A percentile compares a stretch with the other conserved stretches of the same genome.
phyloP scores from a whole-genome alignment of 1,140 invertebrate species.

The Papilio xuthus region DNA sequence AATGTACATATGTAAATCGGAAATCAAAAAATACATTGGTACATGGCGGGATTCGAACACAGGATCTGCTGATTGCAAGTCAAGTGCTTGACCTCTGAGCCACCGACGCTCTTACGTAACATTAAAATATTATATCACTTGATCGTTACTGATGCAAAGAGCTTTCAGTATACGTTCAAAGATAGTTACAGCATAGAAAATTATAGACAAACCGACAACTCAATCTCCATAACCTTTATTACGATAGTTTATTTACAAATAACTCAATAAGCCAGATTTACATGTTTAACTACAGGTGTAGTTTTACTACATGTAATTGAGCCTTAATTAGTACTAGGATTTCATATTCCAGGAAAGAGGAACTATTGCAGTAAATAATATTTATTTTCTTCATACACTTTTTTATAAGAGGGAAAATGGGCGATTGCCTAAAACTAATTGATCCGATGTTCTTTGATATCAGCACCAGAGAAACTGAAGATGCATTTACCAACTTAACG shows the following conservation, averaged over 20 bases:
- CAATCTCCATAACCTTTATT: slow-evolving; percentile 50
- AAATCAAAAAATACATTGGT: too few relatives aligned
- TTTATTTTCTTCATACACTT: background rate
- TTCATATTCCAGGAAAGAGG: slow-evolving; percentile 18
- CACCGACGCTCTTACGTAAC: too few relatives aligned
- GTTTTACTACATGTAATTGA: slow-evolving; percentile 57
- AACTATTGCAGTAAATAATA: background rate
- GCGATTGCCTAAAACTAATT: too few relatives aligned
- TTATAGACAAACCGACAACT: slow-evolving; percentile 46
- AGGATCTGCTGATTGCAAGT: too few relatives aligned
- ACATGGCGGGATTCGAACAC: too few relatives aligned
- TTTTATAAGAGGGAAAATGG: too few relatives aligned
- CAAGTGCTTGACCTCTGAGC: too few relatives aligned
- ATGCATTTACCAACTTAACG: too few relatives aligned
- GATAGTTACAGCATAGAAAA: slow-evolving; percentile 45
- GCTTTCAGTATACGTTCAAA: slow-evolving; percentile 26
- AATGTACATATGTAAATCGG: too few relatives aligned
- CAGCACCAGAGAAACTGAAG: too few relatives aligned
- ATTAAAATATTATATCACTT: slow-evolving; percentile 28
- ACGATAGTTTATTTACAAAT: slow-evolving; percentile 59
- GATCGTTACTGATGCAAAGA: too few relatives aligned
- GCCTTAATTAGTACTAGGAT: slow-evolving; percentile 50
- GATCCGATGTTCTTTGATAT: too few relatives aligned
- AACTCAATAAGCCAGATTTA: slow-evolving; percentile 61
- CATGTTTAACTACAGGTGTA: slow-evolving; percentile 47